Conservation (phyloP, 2,888 invertebrate species). For the Idaea straminata region DNA sequence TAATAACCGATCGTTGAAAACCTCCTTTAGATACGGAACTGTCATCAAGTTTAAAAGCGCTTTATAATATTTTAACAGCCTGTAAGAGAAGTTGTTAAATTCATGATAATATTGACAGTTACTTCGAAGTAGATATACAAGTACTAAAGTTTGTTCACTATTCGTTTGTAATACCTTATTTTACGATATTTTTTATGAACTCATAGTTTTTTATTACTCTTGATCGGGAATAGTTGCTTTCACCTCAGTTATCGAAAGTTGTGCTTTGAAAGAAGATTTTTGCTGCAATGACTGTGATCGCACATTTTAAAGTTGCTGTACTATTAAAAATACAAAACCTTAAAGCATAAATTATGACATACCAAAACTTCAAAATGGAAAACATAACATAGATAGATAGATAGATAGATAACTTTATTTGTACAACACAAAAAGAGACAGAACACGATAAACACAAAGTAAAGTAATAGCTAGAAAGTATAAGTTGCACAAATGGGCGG, state of each 20-base stretch:
- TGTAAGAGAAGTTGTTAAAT: not conserved
- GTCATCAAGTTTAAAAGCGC: not conserved
- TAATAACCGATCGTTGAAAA: not conserved
- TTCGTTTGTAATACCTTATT: not conserved
- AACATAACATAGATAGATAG: too few species aligned
- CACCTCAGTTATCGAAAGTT: not conserved
- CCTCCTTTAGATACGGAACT: not conserved
- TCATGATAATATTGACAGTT: not conserved
- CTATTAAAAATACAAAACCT: too few species aligned
- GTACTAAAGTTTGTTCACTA: not conserved
- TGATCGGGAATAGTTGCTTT: not conserved
- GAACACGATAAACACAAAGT: too few species aligned
- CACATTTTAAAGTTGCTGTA: too few species aligned
- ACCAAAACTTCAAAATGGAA: too few species aligned
- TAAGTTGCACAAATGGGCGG: too few species aligned
- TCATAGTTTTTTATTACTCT: not conserved
- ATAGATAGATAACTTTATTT: too few species aligned
- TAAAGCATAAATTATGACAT: too few species aligned
- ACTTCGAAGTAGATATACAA: not conserved
- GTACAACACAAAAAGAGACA: too few species aligned
- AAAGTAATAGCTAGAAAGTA: too few species aligned
- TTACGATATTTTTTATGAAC: not conserved
- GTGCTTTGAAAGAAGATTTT: too few species aligned
- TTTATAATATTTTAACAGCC: not conserved
- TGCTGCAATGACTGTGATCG: too few species aligned